These are phyloP conservation scores for Nibea albiflora DNA, from an alignment of 2,113 vertebrate genomes.

Conservation along the genomic window DNA sequence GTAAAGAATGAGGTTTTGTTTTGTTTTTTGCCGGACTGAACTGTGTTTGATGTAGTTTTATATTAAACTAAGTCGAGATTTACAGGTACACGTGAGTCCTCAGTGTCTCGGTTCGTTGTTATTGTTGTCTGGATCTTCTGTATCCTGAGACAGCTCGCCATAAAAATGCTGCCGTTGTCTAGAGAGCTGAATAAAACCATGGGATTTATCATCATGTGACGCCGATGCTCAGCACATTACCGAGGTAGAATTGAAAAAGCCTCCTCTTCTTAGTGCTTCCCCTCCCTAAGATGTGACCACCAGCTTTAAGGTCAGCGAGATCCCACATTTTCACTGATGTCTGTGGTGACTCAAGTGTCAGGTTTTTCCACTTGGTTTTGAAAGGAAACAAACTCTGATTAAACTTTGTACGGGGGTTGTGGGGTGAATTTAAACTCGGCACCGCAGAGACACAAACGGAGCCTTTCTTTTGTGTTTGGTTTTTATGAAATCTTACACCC, in stretches of 20 bases:
- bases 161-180: conserved; percentile 26
- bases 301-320: conserved; percentile 59
- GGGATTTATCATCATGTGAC: conserved; percentile 26
- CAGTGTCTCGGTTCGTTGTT: conserved; percentile 6
- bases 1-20: background rate
- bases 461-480: conserved; percentile 14
- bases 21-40: background rate
- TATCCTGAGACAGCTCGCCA: background rate
- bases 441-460: background rate
- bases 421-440: conserved; percentile 8
- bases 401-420: conserved; percentile 15
- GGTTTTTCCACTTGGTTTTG: conserved; percentile 65
- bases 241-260: background rate
- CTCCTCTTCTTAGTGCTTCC: background rate
- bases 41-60: background rate
- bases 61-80: background rate
- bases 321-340: conserved; percentile 71
- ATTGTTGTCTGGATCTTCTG: background rate
- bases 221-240: background rate
- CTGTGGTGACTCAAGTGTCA: conserved; percentile 66
- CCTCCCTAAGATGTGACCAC: conserved; percentile 46
- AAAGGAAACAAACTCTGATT: conserved; percentile 53
- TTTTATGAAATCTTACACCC: conserved; percentile 25
- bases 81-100: background rate
- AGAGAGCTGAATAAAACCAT: background rate